Conservation (phyloP, 2,888 invertebrate genomes). For the Lithophane ornitopus region DNA sequence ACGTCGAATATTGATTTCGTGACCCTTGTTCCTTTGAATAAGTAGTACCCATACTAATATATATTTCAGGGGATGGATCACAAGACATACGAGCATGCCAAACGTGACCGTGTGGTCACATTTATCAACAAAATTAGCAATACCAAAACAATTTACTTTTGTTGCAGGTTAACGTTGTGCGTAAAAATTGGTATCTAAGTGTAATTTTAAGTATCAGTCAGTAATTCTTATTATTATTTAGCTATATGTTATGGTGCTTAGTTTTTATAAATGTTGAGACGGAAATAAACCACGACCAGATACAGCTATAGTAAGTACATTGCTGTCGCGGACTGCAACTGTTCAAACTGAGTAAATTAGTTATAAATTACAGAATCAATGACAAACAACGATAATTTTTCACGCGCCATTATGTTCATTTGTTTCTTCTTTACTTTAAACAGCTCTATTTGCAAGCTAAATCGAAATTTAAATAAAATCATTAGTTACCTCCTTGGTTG, state of each 20-base stretch:
- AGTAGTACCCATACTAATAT: constrained; percentile 6
- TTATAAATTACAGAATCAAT: no score
- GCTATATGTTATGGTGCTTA: background rate
- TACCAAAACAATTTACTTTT: background rate
- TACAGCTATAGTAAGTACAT: no score
- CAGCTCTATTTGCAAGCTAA: no score
- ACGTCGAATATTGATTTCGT: constrained; percentile 50
- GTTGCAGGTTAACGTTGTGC: no score
- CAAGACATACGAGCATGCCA: constrained; percentile 9
- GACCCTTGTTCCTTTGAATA: constrained; percentile 46
- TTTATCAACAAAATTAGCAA: background rate
- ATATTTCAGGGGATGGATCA: constrained; percentile 20
- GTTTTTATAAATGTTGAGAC: background rate
- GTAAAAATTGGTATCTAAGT: background rate
- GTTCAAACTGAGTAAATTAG: no score
- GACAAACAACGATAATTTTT: no score
- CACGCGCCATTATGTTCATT: no score
- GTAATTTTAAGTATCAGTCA: background rate
- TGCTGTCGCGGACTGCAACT: no score
- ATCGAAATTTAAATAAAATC: no score
- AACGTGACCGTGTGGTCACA: constrained; percentile 12
- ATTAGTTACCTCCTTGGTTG: no score
- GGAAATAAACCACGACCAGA: background rate
- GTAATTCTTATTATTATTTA: background rate
- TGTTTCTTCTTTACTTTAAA: no score